Base-by-base conservation (phyloP, 64 coral and sea anemone species). In the Catalaphyllia jardinei region DNA sequence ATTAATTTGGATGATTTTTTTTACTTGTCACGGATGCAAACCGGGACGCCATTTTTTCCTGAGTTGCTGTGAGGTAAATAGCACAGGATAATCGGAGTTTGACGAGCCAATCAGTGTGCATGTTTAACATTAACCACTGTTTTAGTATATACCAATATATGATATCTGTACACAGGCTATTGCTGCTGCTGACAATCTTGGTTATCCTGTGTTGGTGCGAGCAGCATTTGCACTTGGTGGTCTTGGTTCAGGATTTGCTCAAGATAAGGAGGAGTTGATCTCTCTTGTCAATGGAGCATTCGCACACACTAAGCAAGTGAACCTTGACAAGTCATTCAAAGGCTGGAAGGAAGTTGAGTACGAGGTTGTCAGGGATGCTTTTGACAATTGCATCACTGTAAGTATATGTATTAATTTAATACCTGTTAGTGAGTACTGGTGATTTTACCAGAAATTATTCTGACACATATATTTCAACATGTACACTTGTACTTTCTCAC, bases 281-380 rank as follows among this genome's bases (percentile, higher is more conserved):
- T 73, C 83, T 52, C 57, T 98, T 73, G 95, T 89, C 31, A 91
- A 88, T 15, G 89, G 74, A 86, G 79, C 95, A 29, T 94, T 98
- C 91, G 92, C 95, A 50, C 93, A 98, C 22, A 91, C 95, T 24
- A 98, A 98, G 76, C 95, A 98, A 86, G 85, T 98, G 14, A 90
- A 90, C 35, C 84, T 98, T 64, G 96, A 98, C 35, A 98, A 98
- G 73, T 95, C 96, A 11, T 52, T 98, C 62, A 98, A 95, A 88
- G 96, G 96, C 19, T 98, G 96, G 96, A 98, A 98, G 29, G 96
- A 98, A 50, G 88, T 98, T 84, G 96, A 98, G 57, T 98, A 98
- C 67, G 96, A 98, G 92, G 96, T 98, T 0, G 96, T 98, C 71
- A 80, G 96, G 28, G 96, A 98, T 98, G 93, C 89, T 50, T 98